Percentiles rank a stretch among this genome's conserved stretches.
Conservation (phyloP, 2,888 invertebrate genomes). For the Thymelicus acteon region DNA sequence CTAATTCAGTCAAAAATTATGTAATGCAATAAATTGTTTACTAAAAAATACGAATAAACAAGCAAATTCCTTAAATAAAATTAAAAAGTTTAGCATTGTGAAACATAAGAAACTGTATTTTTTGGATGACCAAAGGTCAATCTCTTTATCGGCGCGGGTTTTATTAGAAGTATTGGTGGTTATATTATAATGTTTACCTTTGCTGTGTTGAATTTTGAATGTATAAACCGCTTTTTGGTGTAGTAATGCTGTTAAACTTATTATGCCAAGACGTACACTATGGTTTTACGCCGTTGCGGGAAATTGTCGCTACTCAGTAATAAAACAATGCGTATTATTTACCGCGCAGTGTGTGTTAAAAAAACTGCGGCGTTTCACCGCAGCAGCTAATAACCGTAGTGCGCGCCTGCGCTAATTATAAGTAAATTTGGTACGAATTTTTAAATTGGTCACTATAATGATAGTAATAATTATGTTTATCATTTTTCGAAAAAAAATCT, state of each 20-base stretch:
- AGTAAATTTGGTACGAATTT: slow-evolving; percentile 32
- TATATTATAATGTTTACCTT: slow-evolving; percentile 29
- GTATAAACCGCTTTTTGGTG: slow-evolving; percentile 43
- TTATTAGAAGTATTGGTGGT: slow-evolving; percentile 51
- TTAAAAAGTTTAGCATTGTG: background rate
- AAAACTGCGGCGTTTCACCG: too few species aligned
- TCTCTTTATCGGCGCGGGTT: slow-evolving; percentile 1
- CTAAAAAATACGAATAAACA: too few species aligned
- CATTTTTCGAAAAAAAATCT: too few species aligned
- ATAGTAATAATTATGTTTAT: background rate
- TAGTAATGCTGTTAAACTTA: slow-evolving; percentile 35
- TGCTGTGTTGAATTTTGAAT: slow-evolving; percentile 36
- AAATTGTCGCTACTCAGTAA: too few species aligned
- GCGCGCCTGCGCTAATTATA: background rate
- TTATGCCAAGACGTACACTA: too few species aligned
- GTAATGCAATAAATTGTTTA: too few species aligned
- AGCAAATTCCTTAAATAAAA: background rate
- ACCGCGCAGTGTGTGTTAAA: too few species aligned
- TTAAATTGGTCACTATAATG: background rate
- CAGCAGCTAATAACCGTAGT: too few species aligned
- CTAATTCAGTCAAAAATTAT: too few species aligned
- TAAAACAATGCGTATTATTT: too few species aligned
- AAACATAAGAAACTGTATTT: background rate
- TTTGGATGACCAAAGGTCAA: slow-evolving; percentile 1
- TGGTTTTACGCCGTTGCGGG: too few species aligned